Evolutionary conservation across 2,113 vertebrate genomes (phyloP).

Genomic region (Salvator merianae): DNA sequence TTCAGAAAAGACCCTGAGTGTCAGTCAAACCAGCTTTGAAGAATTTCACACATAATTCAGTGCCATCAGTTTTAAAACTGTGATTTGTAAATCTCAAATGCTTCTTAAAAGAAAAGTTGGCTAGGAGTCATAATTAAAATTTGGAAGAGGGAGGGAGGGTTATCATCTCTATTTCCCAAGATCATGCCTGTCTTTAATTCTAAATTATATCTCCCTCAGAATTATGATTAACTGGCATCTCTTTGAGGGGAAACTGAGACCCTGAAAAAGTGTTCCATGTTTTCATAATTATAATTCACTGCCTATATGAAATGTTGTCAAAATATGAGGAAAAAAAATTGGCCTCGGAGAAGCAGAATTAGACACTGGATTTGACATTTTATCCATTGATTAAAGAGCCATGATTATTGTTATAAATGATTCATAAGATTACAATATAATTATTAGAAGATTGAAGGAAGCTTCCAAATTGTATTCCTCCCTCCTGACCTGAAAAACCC

Average conservation of each 20-base stretch:
- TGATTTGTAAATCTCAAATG: background rate
- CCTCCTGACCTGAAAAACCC: background rate
- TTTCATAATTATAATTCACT: background rate
- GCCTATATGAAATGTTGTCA: background rate
- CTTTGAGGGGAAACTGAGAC: background rate
- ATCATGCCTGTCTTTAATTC: constrained; percentile 38
- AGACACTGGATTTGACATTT: background rate
- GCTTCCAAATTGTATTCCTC: no score
- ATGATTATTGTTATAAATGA: background rate
- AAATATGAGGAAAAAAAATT: background rate
- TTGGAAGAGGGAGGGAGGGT: no score
- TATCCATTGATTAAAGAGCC: background rate
- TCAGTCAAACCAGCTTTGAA: background rate
- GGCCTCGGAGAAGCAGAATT: background rate
- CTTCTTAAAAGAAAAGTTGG: background rate
- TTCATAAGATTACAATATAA: background rate
- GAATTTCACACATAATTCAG: background rate
- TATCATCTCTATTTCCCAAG: background rate
- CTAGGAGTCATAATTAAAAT: background rate
- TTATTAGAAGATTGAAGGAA: background rate
- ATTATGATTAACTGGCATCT: constrained; percentile 1
- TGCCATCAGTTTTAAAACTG: background rate
- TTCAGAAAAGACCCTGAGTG: background rate
- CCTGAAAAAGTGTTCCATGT: background rate
- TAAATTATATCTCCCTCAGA: constrained; percentile 34